Evolutionary conservation across 2,797 vertebrate species (phyloP).

Genomic region (Pogoniulus pusillus): DNA sequence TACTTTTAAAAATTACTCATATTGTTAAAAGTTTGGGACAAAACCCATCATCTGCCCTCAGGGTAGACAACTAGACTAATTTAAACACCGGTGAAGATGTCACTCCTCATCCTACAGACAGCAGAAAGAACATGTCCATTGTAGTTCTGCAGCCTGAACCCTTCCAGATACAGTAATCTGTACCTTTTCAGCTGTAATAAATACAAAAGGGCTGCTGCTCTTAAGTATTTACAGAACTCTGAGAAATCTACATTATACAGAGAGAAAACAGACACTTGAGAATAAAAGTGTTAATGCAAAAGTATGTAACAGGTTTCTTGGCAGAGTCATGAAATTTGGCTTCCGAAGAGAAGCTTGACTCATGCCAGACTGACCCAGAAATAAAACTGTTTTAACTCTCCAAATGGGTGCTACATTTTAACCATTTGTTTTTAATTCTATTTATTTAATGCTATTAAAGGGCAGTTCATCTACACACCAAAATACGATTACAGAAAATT

Average conservation of each 20-base stretch:
- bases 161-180: background rate
- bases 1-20: background rate
- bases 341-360: background rate
- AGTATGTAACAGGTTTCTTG: accelerated
- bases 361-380: accelerated
- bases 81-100: background rate
- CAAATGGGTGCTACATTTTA: background rate
- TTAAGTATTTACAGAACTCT: background rate
- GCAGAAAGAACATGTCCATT: accelerated
- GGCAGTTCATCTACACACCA: background rate
- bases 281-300: background rate
- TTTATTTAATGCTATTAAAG: too few relatives aligned
- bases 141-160: background rate
- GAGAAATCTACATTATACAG: background rate
- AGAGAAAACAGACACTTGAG: background rate
- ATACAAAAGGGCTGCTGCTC: background rate
- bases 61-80: background rate
- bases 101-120: background rate
- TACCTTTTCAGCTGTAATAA: background rate
- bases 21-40: background rate
- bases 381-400: background rate
- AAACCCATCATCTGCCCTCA: background rate
- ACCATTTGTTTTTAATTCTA: background rate
- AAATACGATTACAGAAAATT: background rate
- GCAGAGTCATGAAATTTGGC: background rate